phyloP scores from a whole-genome alignment of 2,113 vertebrate species.

The Apus apus region DNA sequence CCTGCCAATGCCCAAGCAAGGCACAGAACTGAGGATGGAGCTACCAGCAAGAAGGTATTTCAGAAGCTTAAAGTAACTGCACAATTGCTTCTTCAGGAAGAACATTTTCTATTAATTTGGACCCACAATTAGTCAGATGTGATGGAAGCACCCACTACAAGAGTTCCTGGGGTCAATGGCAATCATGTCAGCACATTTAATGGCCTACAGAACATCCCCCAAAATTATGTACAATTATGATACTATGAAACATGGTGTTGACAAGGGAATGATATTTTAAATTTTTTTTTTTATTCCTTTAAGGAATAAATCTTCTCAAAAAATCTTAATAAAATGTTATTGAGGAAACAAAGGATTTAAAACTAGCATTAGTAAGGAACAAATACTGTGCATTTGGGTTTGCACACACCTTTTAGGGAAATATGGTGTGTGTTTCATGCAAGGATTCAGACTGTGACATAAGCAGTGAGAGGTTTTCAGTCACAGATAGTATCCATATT shows the following conservation, averaged over 20 bases:
- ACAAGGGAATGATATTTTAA: background rate
- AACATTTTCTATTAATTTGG: background rate
- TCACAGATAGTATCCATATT: background rate
- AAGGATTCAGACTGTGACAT: conserved; percentile 17
- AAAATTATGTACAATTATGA: background rate
- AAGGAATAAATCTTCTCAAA: conserved; percentile 20
- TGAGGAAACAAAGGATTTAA: conserved; percentile 10
- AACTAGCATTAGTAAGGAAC: background rate
- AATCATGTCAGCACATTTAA: background rate
- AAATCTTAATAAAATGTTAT: conserved; percentile 30
- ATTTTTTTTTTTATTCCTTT: background rate
- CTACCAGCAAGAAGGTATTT: background rate
- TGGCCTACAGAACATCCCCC: background rate
- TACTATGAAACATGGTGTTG: background rate
- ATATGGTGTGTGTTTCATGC: background rate
- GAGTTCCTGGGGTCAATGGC: background rate
- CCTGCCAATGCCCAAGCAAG: background rate
- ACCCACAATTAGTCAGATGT: background rate
- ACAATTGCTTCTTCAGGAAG: background rate
- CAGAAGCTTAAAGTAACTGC: background rate
- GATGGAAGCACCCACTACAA: background rate
- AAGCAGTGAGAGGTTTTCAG: background rate
- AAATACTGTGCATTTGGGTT: background rate
- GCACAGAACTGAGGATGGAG: background rate
- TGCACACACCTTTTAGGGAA: background rate